Evolutionary conservation across 1,140 invertebrate species (phyloP), one percentile per base, ranked within the genome.

Genomic region (Schlechtendalia chinensis): DNA sequence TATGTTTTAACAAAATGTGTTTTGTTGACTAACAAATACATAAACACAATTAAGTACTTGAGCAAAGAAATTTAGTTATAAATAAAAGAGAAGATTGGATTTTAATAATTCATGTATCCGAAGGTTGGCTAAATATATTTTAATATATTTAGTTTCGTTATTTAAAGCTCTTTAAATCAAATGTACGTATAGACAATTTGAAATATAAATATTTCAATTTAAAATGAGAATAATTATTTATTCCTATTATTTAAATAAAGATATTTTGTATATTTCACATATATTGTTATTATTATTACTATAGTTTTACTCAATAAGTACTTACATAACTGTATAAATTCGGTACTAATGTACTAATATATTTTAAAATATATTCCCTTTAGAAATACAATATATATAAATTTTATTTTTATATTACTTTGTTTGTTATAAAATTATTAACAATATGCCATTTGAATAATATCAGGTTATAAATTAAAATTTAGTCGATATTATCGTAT

Each of bases 111-210:
- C 3, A 10, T 59, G 10, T 59, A 24, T 24, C 10, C 22, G 12
- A 59, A 59, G 56, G 56, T 59, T 59, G 22, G 11, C 22, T 59
- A 59, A 24, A 59, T 59, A 59, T 59, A 59, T 59, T 56, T 27
- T 59, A 50, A 50, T 50, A 14, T 50, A 50, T 8, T 50, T 50
- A 27, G n/a, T 59, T 59, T 59, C n/a, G 22, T 27, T 58, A 58
- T 58, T 22, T 22, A 58, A 8, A 19, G 54, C 54, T 58, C n/a
- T n/a, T 12, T 27, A 59, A 22, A 59, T 27, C 4, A 59, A 24
- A 59, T 11, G 22, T n/a, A 22, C 8, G 2, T 59, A 24, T 59
- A 22, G 22, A 27, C 6, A 59, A 12, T 24, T 19, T 54, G 14
- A 54, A 54, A 3, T 65, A 61, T 32, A 65, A 39, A n/a, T n/a